Evolutionary conservation across 2,888 invertebrate genomes (phyloP).

Genomic region (Oligia strigilis): DNA sequence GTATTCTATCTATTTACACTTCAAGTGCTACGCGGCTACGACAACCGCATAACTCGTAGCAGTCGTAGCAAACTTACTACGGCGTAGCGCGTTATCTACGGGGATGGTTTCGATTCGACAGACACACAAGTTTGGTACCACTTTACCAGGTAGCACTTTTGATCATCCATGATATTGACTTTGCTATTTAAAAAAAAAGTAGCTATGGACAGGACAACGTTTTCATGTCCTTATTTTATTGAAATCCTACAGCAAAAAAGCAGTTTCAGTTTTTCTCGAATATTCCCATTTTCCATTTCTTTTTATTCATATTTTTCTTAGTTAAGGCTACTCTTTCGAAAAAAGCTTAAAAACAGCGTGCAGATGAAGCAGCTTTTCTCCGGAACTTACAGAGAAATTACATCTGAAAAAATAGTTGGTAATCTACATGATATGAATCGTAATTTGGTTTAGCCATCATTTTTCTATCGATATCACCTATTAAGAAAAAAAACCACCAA

Average conservation of each 20-base stretch:
- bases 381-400: too few species aligned
- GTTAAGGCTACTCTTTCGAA: too few species aligned
- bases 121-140: not conserved
- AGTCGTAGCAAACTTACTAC: slow-evolving; percentile 34
- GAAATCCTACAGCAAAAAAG: not conserved
- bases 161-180: not conserved
- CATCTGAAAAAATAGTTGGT: too few species aligned
- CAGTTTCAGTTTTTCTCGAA: not conserved
- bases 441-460: too few species aligned
- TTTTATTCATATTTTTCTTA: too few species aligned
- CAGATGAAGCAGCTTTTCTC: too few species aligned
- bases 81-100: slow-evolving; percentile 29
- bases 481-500: too few species aligned
- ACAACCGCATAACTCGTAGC: slow-evolving; percentile 22
- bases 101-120: slow-evolving; percentile 2
- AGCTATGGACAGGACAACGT: not conserved
- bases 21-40: slow-evolving; percentile 25
- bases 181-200: not conserved
- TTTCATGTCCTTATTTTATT: not conserved
- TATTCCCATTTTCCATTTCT: not conserved
- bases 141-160: too few species aligned
- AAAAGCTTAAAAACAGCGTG: too few species aligned
- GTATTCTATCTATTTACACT: not conserved
- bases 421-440: too few species aligned
- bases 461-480: too few species aligned